Base-by-base conservation (phyloP, 2,888 invertebrate species). In the Drosophila prolongata region DNA sequence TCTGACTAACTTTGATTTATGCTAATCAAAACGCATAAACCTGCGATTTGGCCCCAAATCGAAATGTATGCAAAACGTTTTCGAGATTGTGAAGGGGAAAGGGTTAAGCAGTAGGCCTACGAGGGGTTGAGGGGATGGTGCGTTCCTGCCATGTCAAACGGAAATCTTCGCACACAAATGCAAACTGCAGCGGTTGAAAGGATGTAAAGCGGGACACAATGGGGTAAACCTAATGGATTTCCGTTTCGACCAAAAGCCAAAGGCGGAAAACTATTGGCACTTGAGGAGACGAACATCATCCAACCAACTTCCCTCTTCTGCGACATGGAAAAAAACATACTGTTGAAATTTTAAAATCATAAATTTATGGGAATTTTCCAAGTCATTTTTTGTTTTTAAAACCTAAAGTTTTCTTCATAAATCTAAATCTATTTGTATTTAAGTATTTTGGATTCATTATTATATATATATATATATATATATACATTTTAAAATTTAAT, bases 221-320 rank as follows among this genome's bases (percentile, higher is more conserved):
- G 75, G 74, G 70, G 57, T 62, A 73, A 80, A 76, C 88, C 80
- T 86, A 86, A 86, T 86, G 86, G 88, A 86, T 88, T 88, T 86
- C 86, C 86, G 88, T 67, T 64, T 73, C 75, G 80, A 38, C 67
- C 68, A 61, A 55, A 72, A 73, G 66, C 72, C 80, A 79, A 78
- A 71, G 66, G 72, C 79, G 83, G 75, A 84, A 83, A 81, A 73
- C 80, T 81, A 68, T 75, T 74, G 82, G 71, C 80, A 84, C 87
- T 87, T 82, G 85, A 82, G 75, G 69, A 54, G 70, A 44, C 40
- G 40, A n/a, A 13, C 58, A 40, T 54, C 55, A 53, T 53, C 38
- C 16, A 38, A 24, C 42, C 58, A 14, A 3, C 24, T 35, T 35
- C 34, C 14, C 30, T 3, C n/a, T 9, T 30, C 2, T 11, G 43